Percentiles rank a stretch among this genome's conserved stretches.
phyloP scores from a whole-genome alignment of 1,140 invertebrate genomes.

The Gryon sp. region DNA sequence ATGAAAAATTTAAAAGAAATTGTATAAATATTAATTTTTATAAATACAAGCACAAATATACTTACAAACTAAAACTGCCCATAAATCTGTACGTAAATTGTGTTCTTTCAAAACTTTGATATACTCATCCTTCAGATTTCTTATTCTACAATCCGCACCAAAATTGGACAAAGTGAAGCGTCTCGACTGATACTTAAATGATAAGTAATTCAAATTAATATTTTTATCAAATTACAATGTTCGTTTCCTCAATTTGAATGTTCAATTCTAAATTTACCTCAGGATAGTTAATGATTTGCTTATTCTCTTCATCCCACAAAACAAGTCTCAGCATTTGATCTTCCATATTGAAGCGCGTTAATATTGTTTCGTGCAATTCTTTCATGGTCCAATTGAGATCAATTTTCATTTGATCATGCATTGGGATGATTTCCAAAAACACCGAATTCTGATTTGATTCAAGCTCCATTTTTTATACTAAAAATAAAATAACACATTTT shows the following conservation, averaged over 20 bases:
- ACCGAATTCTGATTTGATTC: not conserved
- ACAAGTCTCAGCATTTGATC: not conserved
- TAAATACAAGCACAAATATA: no score
- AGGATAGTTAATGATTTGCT: not conserved
- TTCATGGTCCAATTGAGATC: slow-evolving; percentile 2
- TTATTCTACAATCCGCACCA: slow-evolving; percentile 4
- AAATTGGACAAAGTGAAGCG: not conserved
- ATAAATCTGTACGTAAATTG: slow-evolving; percentile 1
- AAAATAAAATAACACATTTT: no score
- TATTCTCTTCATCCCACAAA: not conserved
- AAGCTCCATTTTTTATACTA: slow-evolving; percentile 16
- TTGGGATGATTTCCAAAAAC: not conserved
- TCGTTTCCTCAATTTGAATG: no score
- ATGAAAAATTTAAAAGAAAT: not conserved
- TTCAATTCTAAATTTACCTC: no score
- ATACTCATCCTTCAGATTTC: not conserved
- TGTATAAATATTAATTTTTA: not conserved
- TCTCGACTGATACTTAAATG: no score
- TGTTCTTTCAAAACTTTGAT: not conserved
- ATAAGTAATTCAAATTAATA: no score
- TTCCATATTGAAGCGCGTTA: not conserved
- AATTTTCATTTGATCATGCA: not conserved
- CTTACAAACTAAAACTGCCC: slow-evolving; percentile 1
- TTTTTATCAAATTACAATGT: no score
- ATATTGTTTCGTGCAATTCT: not conserved